These are phyloP conservation scores for Osmoderma eremita DNA, from an alignment of 2,888 invertebrate species.

Conservation along the genomic window DNA sequence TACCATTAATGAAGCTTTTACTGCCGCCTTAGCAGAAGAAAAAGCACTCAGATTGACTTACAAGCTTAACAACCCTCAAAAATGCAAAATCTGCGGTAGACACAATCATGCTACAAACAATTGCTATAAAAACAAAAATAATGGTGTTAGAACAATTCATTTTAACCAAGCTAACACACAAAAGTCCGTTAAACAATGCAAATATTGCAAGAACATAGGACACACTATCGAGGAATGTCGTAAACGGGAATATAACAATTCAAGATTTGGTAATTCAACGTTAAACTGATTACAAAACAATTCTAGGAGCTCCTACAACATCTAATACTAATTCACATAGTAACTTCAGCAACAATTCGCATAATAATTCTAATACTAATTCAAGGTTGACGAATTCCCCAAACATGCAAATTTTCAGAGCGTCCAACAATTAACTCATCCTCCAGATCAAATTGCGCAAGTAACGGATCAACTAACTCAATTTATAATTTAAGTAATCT, in stretches of 20 bases:
- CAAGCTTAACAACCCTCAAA: not conserved
- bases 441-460: not conserved
- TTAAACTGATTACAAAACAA: too few species aligned
- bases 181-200: not conserved
- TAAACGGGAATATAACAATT: constrained; percentile 8
- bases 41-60: constrained; percentile 1
- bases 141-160: too few species aligned
- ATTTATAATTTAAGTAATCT: not conserved
- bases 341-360: too few species aligned
- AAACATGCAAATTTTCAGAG: not conserved
- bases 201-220: constrained; percentile 11
- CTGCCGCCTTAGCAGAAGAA: constrained; percentile 30
- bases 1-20: constrained; percentile 41
- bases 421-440: not conserved
- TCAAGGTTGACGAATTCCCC: not conserved
- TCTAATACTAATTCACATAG: not conserved
- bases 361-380: not conserved
- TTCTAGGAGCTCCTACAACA: not conserved
- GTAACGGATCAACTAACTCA: not conserved
- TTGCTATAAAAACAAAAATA: not conserved
- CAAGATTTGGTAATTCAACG: not conserved
- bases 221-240: constrained; percentile 9
- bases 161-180: not conserved
- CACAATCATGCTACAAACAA: not conserved
- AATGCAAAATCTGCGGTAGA: not conserved